Evolutionary conservation across 92 coral and sea anemone species (phyloP), one percentile per base, ranked within the genome.

Genomic region (Pocillopora grandis): DNA sequence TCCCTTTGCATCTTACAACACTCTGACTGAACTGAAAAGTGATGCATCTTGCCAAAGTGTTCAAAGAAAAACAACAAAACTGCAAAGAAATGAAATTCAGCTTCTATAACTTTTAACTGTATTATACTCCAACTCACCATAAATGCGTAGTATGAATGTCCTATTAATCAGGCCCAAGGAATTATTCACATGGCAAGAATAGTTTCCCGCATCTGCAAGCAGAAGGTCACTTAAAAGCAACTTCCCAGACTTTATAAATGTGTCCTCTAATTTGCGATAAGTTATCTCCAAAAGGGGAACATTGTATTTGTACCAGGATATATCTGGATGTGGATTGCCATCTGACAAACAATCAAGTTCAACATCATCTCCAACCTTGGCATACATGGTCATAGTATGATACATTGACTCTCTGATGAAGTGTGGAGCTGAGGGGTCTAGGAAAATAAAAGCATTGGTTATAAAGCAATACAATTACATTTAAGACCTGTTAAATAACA

Each of bases 131-230:
- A 60, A 58, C 88, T 17, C 72, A 88, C 91, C 91, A 83, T 66
- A 78, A 9, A 88, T 81, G 37, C 58, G 76, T 63, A 88, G 55
- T n/a, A 48, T 64, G 37, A 88, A 88, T 10, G 84, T 83, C 66
- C 67, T 70, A 62, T 77, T 56, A 33, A 61, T n/a, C 57, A 61
- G 12, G 61, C 86, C 85, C 68, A 48, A 17, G 12, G 80, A 75
- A 37, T 20, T 78, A 36, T 62, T 70, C 60, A 80, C 69, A 35
- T 10, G 31, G 19, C 92, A 89, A 70, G 80, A 65, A 33, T 90
- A 90, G 21, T 66, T 76, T 61, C 92, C 92, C 17, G 90, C 83
- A 61, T 90, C 92, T 12, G 92, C 92, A 27, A 86, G 72, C 56
- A 90, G 55, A 21, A 90, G 2, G 19, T 82, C 61, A 76, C 67